Evolutionary conservation across 2,797 vertebrate genomes (phyloP).

Genomic region (Hybognathus amarus): DNA sequence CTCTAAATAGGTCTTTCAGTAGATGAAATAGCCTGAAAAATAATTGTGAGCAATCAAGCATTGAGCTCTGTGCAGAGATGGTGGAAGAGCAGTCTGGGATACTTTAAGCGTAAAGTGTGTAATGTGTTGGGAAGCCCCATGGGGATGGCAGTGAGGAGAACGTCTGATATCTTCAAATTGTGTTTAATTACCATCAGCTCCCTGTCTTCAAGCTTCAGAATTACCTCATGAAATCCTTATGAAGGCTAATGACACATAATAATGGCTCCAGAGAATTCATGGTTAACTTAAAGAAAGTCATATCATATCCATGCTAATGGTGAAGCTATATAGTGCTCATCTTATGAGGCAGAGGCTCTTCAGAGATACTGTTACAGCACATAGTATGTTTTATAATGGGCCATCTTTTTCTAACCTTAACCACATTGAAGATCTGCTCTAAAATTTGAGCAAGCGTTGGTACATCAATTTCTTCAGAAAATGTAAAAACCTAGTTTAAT

Average conservation of each 20-base stretch:
- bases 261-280: slow-evolving; percentile 56
- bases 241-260: slow-evolving; percentile 69
- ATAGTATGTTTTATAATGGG: not conserved
- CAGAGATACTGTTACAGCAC: slow-evolving; percentile 1
- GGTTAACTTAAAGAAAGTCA: slow-evolving; percentile 53
- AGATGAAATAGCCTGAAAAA: slow-evolving; percentile 11
- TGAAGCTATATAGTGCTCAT: slow-evolving; percentile 56
- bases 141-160: slow-evolving; percentile 50
- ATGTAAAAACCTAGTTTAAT: not conserved
- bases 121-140: slow-evolving; percentile 40
- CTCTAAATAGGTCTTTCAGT: slow-evolving; percentile 9
- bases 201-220: slow-evolving; percentile 35
- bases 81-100: slow-evolving; percentile 7
- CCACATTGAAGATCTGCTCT: not conserved
- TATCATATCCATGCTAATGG: slow-evolving; percentile 44
- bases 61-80: slow-evolving; percentile 29
- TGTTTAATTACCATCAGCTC: slow-evolving; percentile 59
- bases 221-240: slow-evolving; percentile 70
- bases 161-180: slow-evolving; percentile 49
- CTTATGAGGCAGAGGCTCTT: slow-evolving; percentile 20
- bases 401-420: not conserved
- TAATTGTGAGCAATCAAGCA: slow-evolving; percentile 29
- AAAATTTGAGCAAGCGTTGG: not conserved
- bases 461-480: not conserved
- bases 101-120: slow-evolving; percentile 17